Evolutionary conservation across 2,888 invertebrate genomes (phyloP).

Genomic region (Xiphydria camelus): DNA sequence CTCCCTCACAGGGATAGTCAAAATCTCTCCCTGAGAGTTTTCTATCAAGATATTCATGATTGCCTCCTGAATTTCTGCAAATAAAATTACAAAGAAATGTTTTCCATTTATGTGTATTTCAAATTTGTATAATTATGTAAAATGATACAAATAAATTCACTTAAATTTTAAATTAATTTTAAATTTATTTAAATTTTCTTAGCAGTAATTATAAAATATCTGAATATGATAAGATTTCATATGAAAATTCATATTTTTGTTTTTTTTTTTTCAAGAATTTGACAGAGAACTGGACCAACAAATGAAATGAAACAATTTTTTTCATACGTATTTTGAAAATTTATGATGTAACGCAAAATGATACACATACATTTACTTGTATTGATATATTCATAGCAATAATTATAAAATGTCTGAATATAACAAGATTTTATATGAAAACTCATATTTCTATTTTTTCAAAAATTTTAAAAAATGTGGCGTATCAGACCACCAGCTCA

Average conservation of each 20-base stretch:
- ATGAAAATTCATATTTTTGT: neutral
- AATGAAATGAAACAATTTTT: neutral
- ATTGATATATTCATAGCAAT: neutral
- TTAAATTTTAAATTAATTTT: neutral
- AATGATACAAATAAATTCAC: neutral
- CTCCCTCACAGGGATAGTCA: neutral
- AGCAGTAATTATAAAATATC: neutral
- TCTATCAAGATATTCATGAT: slow-evolving; percentile 3
- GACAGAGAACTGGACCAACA: too few species aligned
- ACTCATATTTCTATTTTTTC: neutral
- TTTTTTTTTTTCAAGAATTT: neutral
- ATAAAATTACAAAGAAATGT: too few species aligned
- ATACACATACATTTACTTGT: neutral
- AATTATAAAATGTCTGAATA: neutral
- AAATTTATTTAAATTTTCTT: neutral
- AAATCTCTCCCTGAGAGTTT: neutral
- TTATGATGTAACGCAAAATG: neutral
- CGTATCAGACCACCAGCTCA: too few species aligned
- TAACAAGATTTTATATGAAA: neutral
- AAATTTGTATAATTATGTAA: neutral
- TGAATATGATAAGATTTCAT: neutral
- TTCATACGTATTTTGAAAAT: neutral
- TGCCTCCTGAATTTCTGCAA: too few species aligned
- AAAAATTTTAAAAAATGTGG: neutral
- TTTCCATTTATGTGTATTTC: too few species aligned